phyloP scores from a whole-genome alignment of 1,140 invertebrate species.

The Lamellibrachia luymesi region DNA sequence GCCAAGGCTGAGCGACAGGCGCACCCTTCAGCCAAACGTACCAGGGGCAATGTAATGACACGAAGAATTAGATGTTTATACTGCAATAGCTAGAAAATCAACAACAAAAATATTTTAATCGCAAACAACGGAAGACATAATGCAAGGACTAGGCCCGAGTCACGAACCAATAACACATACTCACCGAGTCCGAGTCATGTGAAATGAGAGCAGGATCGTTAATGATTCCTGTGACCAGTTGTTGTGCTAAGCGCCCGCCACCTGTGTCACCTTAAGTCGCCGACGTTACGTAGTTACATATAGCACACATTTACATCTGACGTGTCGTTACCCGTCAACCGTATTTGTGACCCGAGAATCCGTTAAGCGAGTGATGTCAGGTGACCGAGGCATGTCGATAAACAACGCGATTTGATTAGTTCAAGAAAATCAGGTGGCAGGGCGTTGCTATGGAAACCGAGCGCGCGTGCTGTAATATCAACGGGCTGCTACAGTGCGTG shows the following conservation, averaged over 20 bases:
- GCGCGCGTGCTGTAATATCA: background rate
- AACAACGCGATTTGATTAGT: constrained; percentile 5
- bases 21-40: background rate
- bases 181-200: background rate
- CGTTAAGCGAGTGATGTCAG: background rate
- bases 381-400: background rate
- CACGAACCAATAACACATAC: background rate
- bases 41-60: background rate
- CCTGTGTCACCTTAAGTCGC: background rate
- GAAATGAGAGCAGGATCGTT: background rate
- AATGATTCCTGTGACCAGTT: background rate
- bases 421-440: constrained; percentile 4
- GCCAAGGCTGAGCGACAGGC: background rate
- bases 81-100: background rate
- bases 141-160: background rate
- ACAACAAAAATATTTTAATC: background rate
- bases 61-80: background rate
- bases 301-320: background rate
- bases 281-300: background rate
- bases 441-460: background rate
- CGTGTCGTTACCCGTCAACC: background rate
- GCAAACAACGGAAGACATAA: background rate
- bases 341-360: background rate
- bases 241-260: background rate
- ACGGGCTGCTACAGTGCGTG: background rate